Conservation (phyloP, 1,140 invertebrate genomes). For the Octopus bimaculoides region DNA sequence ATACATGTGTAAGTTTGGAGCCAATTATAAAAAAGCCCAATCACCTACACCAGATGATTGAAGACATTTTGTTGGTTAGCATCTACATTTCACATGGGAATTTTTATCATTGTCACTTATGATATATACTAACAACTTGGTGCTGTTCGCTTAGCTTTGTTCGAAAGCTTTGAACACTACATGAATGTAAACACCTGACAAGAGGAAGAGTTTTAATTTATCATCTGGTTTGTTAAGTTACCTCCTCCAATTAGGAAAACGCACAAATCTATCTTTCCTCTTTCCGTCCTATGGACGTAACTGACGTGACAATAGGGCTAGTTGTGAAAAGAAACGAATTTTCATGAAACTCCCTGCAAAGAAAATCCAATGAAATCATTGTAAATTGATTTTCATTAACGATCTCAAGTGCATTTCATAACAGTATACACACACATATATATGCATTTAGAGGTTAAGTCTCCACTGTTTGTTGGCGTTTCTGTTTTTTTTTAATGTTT, state of each 20-base stretch:
- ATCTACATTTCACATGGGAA: too few species aligned
- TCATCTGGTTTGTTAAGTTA: neutral
- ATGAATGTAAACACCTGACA: neutral
- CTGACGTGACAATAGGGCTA: neutral
- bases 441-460: too few species aligned
- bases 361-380: too few species aligned
- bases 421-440: too few species aligned
- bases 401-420: too few species aligned
- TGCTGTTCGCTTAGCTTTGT: neutral
- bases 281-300: slow-evolving; percentile 7
- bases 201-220: neutral
- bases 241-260: neutral
- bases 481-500: too few species aligned
- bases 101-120: too few species aligned
- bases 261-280: slow-evolving; percentile 1
- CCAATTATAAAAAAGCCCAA: slow-evolving; percentile 53
- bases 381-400: too few species aligned
- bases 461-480: too few species aligned
- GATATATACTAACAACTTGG: neutral
- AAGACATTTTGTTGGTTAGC: neutral
- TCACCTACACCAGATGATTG: slow-evolving; percentile 14
- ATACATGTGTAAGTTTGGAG: slow-evolving; percentile 90
- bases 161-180: neutral
- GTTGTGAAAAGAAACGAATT: too few species aligned
- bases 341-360: too few species aligned